phyloP scores from a whole-genome alignment of 1,140 invertebrate genomes.

The Ceratosolen fusciceps region DNA sequence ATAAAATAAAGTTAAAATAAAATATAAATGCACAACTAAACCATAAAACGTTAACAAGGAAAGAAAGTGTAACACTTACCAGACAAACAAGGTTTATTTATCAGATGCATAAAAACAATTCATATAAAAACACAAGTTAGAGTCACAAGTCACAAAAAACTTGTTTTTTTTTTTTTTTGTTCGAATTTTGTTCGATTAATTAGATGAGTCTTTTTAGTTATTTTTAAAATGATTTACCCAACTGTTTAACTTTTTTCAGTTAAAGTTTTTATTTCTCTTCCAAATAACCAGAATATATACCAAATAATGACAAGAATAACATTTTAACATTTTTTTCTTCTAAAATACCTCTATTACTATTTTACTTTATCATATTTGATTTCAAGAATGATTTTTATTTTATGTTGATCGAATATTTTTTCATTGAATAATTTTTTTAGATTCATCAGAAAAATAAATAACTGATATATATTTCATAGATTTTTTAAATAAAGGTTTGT shows the following conservation, averaged over 20 bases:
- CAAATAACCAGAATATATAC: no score
- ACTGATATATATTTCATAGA: conserved; percentile 8
- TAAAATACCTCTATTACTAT: background rate
- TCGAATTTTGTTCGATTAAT: background rate
- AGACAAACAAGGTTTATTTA: conserved; percentile 56
- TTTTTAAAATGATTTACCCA: background rate
- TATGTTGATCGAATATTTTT: background rate
- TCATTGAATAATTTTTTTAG: background rate
- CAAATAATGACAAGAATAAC: no score
- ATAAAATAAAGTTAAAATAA: no score
- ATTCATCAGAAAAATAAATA: conserved; percentile 31
- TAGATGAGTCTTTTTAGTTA: no score
- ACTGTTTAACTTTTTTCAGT: background rate
- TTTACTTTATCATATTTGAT: background rate
- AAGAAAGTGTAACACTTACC: conserved; percentile 63
- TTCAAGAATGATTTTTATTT: background rate
- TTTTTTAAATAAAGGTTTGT: background rate
- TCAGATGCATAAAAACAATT: conserved; percentile 57
- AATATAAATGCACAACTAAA: no score
- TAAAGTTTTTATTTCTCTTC: background rate
- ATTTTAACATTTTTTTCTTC: background rate
- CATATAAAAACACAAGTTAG: conserved; percentile 56
- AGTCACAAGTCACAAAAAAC: background rate
- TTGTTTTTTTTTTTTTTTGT: background rate
- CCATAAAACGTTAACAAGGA: conserved; percentile 57